Conservation (phyloP, 2,797 vertebrate species). For the Sebastolobus alascanus region DNA sequence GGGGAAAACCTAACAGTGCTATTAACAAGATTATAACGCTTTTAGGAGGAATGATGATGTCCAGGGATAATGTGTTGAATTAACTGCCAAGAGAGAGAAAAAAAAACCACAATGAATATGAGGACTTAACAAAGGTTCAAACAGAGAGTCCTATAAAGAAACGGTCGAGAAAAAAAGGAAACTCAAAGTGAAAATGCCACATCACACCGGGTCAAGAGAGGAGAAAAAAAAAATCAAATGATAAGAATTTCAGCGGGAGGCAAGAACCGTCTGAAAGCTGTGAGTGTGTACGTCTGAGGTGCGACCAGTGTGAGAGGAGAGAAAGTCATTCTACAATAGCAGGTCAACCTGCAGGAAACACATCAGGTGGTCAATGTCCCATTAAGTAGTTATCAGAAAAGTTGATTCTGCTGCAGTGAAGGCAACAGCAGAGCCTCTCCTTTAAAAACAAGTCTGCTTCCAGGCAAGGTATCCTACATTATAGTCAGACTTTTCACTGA, state of each 20-base stretch:
- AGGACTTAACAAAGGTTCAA: constrained; percentile 6
- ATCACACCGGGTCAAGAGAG: neutral
- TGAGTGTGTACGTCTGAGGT: constrained; percentile 18
- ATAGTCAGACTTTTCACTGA: neutral
- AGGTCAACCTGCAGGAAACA: constrained; percentile 48
- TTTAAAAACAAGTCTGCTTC: constrained; percentile 14
- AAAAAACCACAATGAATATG: neutral
- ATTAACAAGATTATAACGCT: neutral
- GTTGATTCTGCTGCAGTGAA: constrained; percentile 27
- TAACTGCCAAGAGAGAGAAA: neutral
- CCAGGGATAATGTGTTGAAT: neutral
- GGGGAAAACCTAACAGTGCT: neutral
- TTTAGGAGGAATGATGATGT: constrained; percentile 3
- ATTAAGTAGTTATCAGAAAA: constrained; percentile 45
- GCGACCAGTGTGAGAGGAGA: constrained; percentile 28
- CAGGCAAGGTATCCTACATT: neutral
- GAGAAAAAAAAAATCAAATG: neutral
- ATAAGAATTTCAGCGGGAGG: constrained; percentile 24
- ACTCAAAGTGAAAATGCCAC: constrained; percentile 41
- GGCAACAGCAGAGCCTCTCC: constrained; percentile 16
- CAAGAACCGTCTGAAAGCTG: constrained; percentile 24
- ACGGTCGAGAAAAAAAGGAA: constrained; percentile 16
- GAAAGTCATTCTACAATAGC: constrained; percentile 42
- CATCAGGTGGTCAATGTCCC: constrained; percentile 51
- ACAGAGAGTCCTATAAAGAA: neutral